Evolutionary conservation across 1,140 invertebrate species (phyloP), one percentile per base, ranked within the genome.

Genomic region (Drosophila pseudoananassae): DNA sequence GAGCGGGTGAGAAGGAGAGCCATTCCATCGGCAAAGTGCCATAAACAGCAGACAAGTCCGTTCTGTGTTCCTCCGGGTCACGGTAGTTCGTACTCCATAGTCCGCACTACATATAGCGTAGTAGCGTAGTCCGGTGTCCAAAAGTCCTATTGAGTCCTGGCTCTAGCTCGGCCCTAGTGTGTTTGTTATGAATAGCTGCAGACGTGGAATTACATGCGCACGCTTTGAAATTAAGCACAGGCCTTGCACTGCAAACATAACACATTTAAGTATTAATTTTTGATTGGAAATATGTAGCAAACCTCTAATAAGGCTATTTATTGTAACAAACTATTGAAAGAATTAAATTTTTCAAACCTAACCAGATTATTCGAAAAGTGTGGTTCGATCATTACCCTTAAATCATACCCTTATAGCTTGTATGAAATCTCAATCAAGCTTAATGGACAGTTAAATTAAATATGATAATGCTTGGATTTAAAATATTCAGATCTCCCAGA

Each of bases 101-200:
- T 20, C 40, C 15, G 7, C 6, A 14, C n/a, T 43, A n/a, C 38
- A 27, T 27, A 27, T 5, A 27, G 25, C 25, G 38, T n/a, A 14
- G 38, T 40, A 12, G 12, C 20, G 38, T 15, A 9, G 43, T 46
- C 9, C 15, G 9, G 15, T 9, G 43, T 10, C 9, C 43, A 6
- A 14, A 9, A 46, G 14, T 10, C 43, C 43, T 43, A 69, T 68
- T 47, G 65, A 68, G 65, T 68, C 49, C 60, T 65, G 60, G 47
- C 38, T 33, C 36, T 53, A 47, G 60, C 60, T 46, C 54, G 38
- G 36, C 38, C 46, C 43, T 17, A 49, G 66, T 60, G 50, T 73
- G 72, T 74, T 63, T 78, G 76, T 75, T 64, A 75, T 83, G 79
- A 83, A 70, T 80, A 77, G 77, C 72, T 80, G 71, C 58, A 79